Base-by-base conservation (phyloP, 2,797 vertebrate species). In the Urophycis tenuis region DNA sequence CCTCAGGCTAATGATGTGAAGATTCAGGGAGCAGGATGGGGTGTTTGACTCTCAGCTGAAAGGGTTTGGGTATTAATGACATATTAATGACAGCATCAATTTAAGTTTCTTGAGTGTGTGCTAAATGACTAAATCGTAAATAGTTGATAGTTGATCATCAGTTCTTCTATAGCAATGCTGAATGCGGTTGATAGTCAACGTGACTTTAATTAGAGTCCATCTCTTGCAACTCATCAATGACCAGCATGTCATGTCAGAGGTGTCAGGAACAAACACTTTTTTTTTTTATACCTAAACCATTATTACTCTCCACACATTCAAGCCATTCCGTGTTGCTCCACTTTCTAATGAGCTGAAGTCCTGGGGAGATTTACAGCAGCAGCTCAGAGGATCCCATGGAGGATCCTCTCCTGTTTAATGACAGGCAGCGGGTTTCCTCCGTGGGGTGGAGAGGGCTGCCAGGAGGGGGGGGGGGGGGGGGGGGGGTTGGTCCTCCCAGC, bases 361-460 rank as follows among this genome's bases (percentile, higher is more conserved):
- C 25, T n/a, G 2, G 30, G 84, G n/a, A n/a, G n/a, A 22, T 25
- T 36, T 25, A 14, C 80, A 81, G 49, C 80, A 81, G 49, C 74
- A 19, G 74, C 2, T 3, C 39, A 49, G 60, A 79, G 12, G 34
- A 8, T 79, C 41, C 41, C 79, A 84, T 36, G 72, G 77, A 83
- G 71, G 80, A 76, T 85, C 78, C 75, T 76, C 81, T 80, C 87
- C 81, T 77, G 53, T 29, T 81, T 91, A 91, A 91, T 90, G 84
- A 90, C 85, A 89, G 72, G 53, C 53, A 25, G n/a, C 2, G 22
- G 60, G 60, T 64, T 64, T 64, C 25, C 60, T 64, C 60, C 10
- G 3, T 29, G 25, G 3, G n/a, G 25, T 12, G n/a, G 25, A 67
- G 60, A 10, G 60, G 25, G 79, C 88, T 91, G 92, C 91, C 90